Evolutionary conservation across 2,113 vertebrate species (phyloP).

Genomic region (Sylvietta virens): DNA sequence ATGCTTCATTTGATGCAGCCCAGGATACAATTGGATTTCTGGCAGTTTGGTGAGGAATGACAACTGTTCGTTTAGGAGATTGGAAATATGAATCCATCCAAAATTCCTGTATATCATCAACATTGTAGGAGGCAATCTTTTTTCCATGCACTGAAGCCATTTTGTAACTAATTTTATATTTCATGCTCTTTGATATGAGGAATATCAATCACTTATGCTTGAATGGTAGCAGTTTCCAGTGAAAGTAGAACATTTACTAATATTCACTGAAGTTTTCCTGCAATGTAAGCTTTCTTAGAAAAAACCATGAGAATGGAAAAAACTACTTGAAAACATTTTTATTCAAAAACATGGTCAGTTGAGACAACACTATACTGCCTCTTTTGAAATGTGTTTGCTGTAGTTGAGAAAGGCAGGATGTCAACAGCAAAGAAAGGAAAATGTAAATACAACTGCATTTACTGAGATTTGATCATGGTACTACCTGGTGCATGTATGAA

Average conservation of each 20-base stretch:
- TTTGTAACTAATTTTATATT: conserved; percentile 23
- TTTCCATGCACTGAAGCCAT: background rate
- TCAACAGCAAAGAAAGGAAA: background rate
- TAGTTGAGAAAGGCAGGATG: background rate
- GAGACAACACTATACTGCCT: background rate
- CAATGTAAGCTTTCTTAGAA: background rate
- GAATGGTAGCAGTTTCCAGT: background rate
- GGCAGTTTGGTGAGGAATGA: background rate
- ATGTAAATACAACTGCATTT: background rate
- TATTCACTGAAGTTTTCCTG: background rate
- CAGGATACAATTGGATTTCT: background rate
- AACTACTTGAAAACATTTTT: background rate
- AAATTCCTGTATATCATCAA: background rate
- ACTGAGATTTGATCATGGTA: background rate
- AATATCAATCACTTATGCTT: conserved; percentile 44
- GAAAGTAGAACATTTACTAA: background rate
- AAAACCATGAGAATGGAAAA: background rate
- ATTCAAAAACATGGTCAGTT: background rate
- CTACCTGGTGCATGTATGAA: background rate
- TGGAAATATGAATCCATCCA: background rate
- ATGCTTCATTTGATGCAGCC: background rate
- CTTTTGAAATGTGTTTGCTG: background rate
- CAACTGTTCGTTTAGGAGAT: background rate
- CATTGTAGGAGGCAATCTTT: background rate
- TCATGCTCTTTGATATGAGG: background rate